Percentiles rank a stretch among this genome's conserved stretches.
phyloP scores from a whole-genome alignment of 2,888 invertebrate species.

The Zygogramma bicolorata region DNA sequence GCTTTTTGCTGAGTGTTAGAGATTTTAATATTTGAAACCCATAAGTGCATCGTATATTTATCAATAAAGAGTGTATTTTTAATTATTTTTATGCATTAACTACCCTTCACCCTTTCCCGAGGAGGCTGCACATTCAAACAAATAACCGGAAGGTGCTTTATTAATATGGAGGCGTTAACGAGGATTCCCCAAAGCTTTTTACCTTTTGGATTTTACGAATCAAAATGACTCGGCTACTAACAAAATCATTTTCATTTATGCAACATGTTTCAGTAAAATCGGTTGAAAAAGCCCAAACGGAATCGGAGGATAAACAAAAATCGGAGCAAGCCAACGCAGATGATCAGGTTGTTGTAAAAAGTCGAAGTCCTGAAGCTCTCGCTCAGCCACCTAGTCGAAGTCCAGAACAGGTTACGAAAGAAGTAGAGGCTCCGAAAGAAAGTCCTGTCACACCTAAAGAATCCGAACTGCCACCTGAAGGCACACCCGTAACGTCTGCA shows the following conservation, averaged over 20 bases:
- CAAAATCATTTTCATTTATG: background rate
- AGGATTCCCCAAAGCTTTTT: background rate
- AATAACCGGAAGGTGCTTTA: conserved; percentile 27
- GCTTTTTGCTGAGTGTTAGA: conserved; percentile 25
- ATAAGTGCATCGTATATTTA: conserved; percentile 30
- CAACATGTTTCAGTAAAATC: conserved; percentile 14
- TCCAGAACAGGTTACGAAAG: background rate
- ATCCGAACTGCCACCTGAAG: too few relatives aligned
- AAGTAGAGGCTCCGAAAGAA: background rate
- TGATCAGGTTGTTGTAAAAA: conserved; percentile 19
- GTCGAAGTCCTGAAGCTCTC: conserved; percentile 5
- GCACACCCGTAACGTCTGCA: conserved; percentile 4
- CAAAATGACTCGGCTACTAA: background rate
- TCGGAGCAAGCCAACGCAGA: background rate
- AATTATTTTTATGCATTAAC: conserved; percentile 36
- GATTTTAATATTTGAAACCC: conserved; percentile 11
- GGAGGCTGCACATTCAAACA: background rate
- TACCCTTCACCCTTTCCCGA: conserved; percentile 10
- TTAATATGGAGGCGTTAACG: conserved; percentile 21
- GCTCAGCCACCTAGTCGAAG: background rate
- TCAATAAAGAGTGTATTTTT: conserved; percentile 41
- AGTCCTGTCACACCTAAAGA: too few relatives aligned
- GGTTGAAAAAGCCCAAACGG: background rate
- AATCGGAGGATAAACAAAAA: background rate
- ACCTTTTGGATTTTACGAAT: background rate